Base-by-base conservation (phyloP, 2,888 invertebrate genomes). In the Drosophila acutilabella region DNA sequence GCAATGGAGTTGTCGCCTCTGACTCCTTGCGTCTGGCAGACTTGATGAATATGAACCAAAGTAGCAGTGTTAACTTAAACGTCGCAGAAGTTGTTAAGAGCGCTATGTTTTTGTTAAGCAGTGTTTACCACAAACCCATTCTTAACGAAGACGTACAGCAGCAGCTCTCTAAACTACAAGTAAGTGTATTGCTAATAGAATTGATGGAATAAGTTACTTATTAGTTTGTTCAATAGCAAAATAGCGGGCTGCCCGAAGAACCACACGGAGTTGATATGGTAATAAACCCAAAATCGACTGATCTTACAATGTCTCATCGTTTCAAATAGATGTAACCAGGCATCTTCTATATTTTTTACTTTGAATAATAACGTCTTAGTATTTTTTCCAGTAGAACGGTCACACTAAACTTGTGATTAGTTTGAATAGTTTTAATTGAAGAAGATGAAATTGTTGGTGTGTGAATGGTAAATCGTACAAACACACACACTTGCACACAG, bases 71-170 rank as follows among this genome's bases (percentile, higher is more conserved):
- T 0, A 45, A 50, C 11, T 16, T 53, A 0, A 51, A 71, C 30
- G 38, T 59, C 1, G 11, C 10, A 0, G 67, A 74, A 14, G 64
- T 85, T 14, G 83, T 81, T 4, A 70, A 44, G 4, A 70, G 78
- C 30, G 65, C 76, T 1, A 16, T 78, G 6, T 66, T 84, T 1
- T 69, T 91, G 7, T 62, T 90, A 30, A 78, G 73, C 20, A 74
- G 69, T 4, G 74, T 82, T 0, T 65, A 76, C 0, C 88, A 89
- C 26, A 85, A 86, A 41, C 88, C 87, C 0, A 74, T 81, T 0
- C 86, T 88, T 30, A 84, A 90, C 62, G 78, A 81, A 64, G 78
- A 87, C 20, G 66, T 91, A 7, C 90, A 91, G 61, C 89, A 86
- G 47, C 80, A 89, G 48, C 77, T 91, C 45, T 84, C 85, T 2